Evolutionary conservation across 2,888 invertebrate genomes (phyloP).

Genomic region (Bembecia ichneumoniformis): DNA sequence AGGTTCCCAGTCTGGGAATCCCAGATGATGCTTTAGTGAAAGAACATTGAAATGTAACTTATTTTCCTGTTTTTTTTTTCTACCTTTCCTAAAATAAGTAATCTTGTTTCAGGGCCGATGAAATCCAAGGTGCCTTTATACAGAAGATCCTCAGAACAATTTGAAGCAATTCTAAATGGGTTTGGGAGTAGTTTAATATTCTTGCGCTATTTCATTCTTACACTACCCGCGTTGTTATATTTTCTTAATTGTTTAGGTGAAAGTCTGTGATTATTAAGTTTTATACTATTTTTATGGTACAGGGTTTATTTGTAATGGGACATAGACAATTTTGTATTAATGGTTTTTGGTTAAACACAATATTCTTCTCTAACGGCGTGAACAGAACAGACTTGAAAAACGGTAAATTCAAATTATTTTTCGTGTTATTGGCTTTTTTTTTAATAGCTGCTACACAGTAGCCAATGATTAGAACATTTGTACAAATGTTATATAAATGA

Average conservation of each 20-base stretch:
- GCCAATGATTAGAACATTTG: too few species aligned
- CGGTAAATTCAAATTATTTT: too few species aligned
- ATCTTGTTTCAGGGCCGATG: conserved; percentile 50
- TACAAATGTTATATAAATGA: too few species aligned
- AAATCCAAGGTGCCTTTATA: conserved; percentile 56
- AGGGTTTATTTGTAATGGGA: conserved; percentile 19
- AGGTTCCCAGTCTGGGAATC: too few species aligned
- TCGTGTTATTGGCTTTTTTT: too few species aligned
- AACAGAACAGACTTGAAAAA: too few species aligned
- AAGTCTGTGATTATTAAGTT: conserved; percentile 38
- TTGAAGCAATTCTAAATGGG: conserved; percentile 9
- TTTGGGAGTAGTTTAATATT: background rate
- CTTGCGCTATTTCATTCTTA: conserved; percentile 1
- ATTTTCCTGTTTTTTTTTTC: background rate
- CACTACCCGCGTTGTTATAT: conserved; percentile 2
- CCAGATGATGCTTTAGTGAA: too few species aligned
- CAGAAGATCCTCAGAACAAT: conserved; percentile 37
- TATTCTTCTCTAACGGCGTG: too few species aligned
- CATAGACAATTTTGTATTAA: too few species aligned
- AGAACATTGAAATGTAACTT: background rate
- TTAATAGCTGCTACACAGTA: too few species aligned
- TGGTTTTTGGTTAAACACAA: too few species aligned
- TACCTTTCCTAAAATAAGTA: background rate
- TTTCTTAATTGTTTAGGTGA: conserved; percentile 16
- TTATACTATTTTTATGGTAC: conserved; percentile 19